Evolutionary conservation across 53 echinoderm and acorn worm species (phyloP).

Genomic region (Zoroaster sp.): DNA sequence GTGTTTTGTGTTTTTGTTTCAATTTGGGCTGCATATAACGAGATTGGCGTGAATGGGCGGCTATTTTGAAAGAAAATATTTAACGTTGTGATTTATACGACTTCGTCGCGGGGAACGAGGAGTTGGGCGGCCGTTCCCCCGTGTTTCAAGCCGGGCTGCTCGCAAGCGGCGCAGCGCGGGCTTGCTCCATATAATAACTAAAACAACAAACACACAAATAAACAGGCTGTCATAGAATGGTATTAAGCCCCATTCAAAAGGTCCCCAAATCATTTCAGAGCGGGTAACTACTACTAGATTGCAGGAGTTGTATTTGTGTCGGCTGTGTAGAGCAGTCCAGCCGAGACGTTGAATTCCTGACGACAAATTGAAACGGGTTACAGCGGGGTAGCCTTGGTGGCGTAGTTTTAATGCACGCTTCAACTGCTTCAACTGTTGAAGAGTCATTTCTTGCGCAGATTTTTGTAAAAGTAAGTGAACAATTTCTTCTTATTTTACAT

Average conservation of each 20-base stretch:
- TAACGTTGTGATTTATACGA: slow-evolving; percentile 86
- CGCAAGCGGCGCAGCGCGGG: slow-evolving; percentile 5
- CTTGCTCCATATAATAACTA: slow-evolving; percentile 78
- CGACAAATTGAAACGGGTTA: background rate
- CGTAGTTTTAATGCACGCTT: no score
- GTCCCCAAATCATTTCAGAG: slow-evolving; percentile 65
- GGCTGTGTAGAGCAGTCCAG: background rate
- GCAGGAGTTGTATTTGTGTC: background rate
- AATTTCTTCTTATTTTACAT: no score
- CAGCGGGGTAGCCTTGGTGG: no score
- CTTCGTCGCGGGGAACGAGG: slow-evolving; percentile 68
- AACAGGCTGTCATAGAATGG: slow-evolving; percentile 74
- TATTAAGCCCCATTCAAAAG: slow-evolving; percentile 71
- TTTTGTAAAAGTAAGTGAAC: no score
- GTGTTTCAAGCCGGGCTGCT: slow-evolving; percentile 5
- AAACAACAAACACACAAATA: slow-evolving; percentile 95
- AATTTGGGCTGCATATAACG: slow-evolving; percentile 56
- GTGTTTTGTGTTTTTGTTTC: slow-evolving; percentile 66
- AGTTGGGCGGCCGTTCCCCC: slow-evolving; percentile 2
- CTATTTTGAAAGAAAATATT: slow-evolving; percentile 92
- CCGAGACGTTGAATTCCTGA: background rate
- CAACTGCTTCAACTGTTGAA: no score
- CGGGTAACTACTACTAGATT: background rate
- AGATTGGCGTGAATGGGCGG: slow-evolving; percentile 34
- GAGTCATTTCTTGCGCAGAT: no score